These are phyloP conservation scores for Thalassarche chlororhynchos DNA, from an alignment of 2,113 vertebrate genomes.

Conservation along the genomic window DNA sequence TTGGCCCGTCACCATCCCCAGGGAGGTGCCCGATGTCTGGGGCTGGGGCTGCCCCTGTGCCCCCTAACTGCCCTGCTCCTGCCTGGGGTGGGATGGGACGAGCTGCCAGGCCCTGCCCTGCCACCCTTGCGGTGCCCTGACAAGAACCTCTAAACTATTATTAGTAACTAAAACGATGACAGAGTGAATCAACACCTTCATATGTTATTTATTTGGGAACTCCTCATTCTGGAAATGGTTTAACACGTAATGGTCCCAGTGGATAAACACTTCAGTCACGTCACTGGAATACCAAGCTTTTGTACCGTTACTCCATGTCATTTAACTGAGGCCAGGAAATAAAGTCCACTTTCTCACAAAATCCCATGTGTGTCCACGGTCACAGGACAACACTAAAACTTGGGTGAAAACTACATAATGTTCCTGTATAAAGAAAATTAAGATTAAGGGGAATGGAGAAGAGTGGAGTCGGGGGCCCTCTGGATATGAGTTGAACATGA, in stretches of 20 bases:
- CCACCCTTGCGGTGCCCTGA: background rate
- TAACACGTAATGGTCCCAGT: background rate
- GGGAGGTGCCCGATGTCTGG: accelerated
- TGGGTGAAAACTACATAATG: background rate
- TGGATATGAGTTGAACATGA: background rate
- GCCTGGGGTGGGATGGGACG: accelerated
- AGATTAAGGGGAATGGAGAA: background rate
- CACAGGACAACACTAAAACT: background rate
- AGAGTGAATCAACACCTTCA: background rate
- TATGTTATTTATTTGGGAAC: background rate
- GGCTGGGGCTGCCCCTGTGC: background rate
- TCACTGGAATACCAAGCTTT: background rate
- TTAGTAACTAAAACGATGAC: background rate
- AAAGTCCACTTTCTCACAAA: background rate
- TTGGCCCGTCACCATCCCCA: background rate
- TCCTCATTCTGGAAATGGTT: background rate
- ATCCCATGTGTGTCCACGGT: background rate
- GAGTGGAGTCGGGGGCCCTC: background rate
- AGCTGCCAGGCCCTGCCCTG: background rate
- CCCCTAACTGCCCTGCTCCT: background rate
- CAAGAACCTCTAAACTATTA: background rate
- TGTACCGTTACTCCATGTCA: background rate
- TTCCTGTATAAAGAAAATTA: background rate
- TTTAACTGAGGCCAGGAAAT: background rate
- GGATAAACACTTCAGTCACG: background rate